Conservation (phyloP, 2,888 invertebrate genomes). For the Odontomyia ornata region DNA sequence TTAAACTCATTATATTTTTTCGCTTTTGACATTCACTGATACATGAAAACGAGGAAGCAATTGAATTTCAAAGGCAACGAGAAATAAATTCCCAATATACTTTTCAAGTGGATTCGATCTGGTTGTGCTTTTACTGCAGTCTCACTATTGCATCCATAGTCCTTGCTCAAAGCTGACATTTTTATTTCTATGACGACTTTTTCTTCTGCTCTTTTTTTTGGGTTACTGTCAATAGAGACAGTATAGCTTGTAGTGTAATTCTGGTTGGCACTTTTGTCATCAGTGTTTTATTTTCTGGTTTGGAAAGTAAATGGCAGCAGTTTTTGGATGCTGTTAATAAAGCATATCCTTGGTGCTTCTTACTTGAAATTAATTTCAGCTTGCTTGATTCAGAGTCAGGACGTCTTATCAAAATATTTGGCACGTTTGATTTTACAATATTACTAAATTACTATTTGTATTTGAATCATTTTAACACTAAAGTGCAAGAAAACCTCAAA, state of each 20-base stretch:
- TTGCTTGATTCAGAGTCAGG: too few relatives aligned
- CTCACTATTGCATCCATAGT: not conserved
- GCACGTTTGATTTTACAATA: too few relatives aligned
- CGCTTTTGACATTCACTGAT: constrained; percentile 34
- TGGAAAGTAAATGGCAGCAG: not conserved
- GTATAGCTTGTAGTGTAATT: not conserved
- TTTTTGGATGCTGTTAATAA: not conserved
- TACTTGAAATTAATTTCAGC: too few relatives aligned
- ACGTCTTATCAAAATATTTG: too few relatives aligned
- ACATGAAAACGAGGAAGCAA: constrained; percentile 38
- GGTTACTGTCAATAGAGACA: not conserved
- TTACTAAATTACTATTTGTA: too few relatives aligned
- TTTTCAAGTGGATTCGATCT: constrained; percentile 24
- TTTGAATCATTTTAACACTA: too few relatives aligned
- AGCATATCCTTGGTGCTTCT: too few relatives aligned
- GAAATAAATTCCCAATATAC: constrained; percentile 10
- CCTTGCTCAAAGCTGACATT: not conserved
- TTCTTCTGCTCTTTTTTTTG: not conserved
- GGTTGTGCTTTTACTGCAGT: not conserved
- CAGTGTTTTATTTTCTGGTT: not conserved
- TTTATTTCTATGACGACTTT: not conserved
- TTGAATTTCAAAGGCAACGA: constrained; percentile 36
- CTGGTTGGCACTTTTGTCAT: not conserved
- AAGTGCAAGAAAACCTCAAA: too few relatives aligned
- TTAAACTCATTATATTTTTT: constrained; percentile 40